Conservation (phyloP, 2,113 vertebrate genomes). For the Pitta sordida region DNA sequence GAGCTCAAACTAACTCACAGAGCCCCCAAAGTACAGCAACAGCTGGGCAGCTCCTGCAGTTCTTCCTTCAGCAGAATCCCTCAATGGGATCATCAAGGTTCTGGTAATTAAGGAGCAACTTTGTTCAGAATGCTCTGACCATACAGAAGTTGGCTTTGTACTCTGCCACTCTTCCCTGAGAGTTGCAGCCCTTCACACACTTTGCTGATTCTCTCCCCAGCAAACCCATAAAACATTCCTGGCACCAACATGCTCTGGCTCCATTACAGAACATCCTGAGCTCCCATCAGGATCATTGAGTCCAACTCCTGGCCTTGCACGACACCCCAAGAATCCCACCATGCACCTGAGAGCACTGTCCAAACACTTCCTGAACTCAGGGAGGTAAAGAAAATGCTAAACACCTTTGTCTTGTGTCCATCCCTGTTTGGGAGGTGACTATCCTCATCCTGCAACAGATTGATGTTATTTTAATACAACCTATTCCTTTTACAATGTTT, state of each 20-base stretch:
- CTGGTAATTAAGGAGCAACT: background rate
- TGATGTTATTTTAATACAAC: background rate
- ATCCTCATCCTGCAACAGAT: accelerated
- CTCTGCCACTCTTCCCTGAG: background rate
- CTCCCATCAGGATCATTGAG: background rate
- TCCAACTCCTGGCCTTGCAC: background rate
- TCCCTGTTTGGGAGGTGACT: background rate
- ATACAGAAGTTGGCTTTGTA: background rate
- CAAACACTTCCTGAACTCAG: background rate
- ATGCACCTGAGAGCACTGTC: background rate
- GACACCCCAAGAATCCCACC: background rate
- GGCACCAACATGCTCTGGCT: background rate
- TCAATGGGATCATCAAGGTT: background rate
- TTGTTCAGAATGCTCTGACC: background rate
- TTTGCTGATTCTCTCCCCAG: background rate
- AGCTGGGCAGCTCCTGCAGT: background rate
- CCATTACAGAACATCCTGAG: background rate
- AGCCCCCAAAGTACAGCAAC: background rate
- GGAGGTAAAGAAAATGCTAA: background rate
- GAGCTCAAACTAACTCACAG: background rate
- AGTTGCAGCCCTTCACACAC: background rate
- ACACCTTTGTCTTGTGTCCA: background rate
- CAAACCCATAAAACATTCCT: background rate
- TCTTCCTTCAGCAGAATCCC: background rate
- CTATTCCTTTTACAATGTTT: background rate